These are phyloP conservation scores for Drosophila oshimai DNA, from an alignment of 1,140 invertebrate genomes.

Conservation along the genomic window DNA sequence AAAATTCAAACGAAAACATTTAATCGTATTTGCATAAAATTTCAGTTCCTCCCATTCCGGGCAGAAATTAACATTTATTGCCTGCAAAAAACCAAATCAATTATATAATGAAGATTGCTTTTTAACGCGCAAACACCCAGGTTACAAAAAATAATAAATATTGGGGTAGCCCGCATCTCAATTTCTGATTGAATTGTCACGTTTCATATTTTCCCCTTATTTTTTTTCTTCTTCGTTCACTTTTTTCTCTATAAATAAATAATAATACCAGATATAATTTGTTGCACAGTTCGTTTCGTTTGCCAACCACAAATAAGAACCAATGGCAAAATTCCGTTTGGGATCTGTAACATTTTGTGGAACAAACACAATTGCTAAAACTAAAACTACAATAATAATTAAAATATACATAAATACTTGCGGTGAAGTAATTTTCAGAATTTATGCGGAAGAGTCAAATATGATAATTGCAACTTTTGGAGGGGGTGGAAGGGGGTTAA, in stretches of 20 bases:
- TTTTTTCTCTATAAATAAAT: conserved; percentile 12
- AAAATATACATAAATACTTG: conserved; percentile 35
- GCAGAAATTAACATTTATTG: conserved; percentile 33
- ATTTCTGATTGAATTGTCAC: conserved; percentile 71
- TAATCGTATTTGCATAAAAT: conserved; percentile 71
- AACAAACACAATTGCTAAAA: conserved; percentile 19
- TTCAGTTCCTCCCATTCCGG: not conserved
- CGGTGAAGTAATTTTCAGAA: conserved; percentile 30
- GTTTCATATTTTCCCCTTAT: conserved; percentile 36
- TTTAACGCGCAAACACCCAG: conserved; percentile 28
- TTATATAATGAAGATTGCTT: conserved; percentile 69
- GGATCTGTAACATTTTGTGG: conserved; percentile 10
- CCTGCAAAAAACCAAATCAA: conserved; percentile 50
- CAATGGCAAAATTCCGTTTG: conserved; percentile 33
- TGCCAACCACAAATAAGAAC: conserved; percentile 28
- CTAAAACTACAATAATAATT: conserved; percentile 34
- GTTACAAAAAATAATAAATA: not conserved
- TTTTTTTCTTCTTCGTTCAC: conserved; percentile 6
- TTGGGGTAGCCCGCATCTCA: not conserved
- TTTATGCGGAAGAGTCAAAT: conserved; percentile 47
- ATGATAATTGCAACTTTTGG: conserved; percentile 32
- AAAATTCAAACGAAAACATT: conserved; percentile 58
- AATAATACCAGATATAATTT: conserved; percentile 40
- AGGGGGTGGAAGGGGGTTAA: not conserved
- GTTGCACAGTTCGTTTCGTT: conserved; percentile 41